Evolutionary conservation across 2,888 invertebrate species (phyloP), one percentile per base, ranked within the genome.

Genomic region (Drosophila incognita): DNA sequence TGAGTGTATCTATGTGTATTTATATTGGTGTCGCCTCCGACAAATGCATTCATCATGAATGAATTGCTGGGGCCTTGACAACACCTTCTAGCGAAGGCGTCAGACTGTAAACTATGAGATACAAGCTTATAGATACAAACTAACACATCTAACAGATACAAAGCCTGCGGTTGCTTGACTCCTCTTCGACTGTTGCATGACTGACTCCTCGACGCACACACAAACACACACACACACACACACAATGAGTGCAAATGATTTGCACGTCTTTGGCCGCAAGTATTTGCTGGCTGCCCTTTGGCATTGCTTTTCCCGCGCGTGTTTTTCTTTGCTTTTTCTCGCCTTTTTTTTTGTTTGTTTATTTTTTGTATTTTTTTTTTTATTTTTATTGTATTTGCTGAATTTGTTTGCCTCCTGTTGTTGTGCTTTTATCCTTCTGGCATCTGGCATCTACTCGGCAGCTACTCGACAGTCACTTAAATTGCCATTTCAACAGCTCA

Each of bases 31-130:
- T 69, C 64, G 73, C 69, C 59, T 58, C 63, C 63, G 66, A 62
- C 67, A 63, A 69, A 77, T 84, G 85, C 86, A 87, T 89, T 72
- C 83, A 89, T 87, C 88, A 87, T 79, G 85, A 87, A 81, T 88
- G 83, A 85, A 76, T 80, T 69, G 73, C 76, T 63, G 52, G 36
- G 11, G 72, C 59, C 74, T 36, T 46, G 52, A 68, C 65, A 59
- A 67, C 65, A 51, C 49, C 61, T 58, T 31, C 48, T 35, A 70
- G 35, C 52, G 59, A 72, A 86, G 83, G 91, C 91, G 91, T 90
- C 87, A 85, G 92, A 92, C 90, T 91, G 91, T 91, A 82, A 91
- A 91, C 81, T 83, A 79, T 74, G 66, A 87, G 89, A 91, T 85
- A 84, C 73, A 69, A 46, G 33, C 59, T 51, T 36, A 62, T 53